These are phyloP conservation scores for Menidia menidia DNA, from an alignment of 2,797 vertebrate species.

Conservation along the genomic window DNA sequence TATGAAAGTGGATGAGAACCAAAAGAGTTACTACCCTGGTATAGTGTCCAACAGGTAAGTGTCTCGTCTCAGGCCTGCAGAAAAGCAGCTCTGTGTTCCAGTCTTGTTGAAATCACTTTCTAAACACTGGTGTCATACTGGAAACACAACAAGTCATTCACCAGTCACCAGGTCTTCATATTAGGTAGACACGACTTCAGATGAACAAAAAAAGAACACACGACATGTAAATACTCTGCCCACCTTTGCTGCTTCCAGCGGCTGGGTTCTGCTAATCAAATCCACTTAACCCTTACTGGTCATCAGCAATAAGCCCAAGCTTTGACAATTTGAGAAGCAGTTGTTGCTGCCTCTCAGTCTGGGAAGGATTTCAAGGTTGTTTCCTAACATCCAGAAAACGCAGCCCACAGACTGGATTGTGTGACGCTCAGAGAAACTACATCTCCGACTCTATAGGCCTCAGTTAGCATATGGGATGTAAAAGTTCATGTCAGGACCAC, in stretches of 20 bases:
- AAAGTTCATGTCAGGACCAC: background rate
- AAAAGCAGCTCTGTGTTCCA: slow-evolving; percentile 41
- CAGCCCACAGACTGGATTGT: too few relatives aligned
- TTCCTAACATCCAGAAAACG: too few relatives aligned
- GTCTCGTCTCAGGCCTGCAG: slow-evolving; percentile 25
- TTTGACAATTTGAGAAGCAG: too few relatives aligned
- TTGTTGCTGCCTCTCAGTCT: too few relatives aligned
- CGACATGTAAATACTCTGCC: background rate
- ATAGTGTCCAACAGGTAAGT: slow-evolving; percentile 94
- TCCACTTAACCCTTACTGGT: background rate
- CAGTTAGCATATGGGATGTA: background rate
- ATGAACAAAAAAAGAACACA: too few relatives aligned
- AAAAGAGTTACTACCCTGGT: slow-evolving; percentile 91
- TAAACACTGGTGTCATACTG: background rate
- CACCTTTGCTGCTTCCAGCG: background rate
- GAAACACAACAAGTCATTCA: background rate
- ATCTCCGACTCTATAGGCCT: background rate
- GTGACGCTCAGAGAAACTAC: background rate
- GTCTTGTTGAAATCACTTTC: slow-evolving; percentile 10
- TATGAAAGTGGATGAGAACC: slow-evolving; percentile 90
- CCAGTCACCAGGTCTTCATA: too few relatives aligned
- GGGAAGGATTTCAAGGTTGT: too few relatives aligned
- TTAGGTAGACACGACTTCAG: too few relatives aligned
- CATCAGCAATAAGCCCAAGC: too few relatives aligned
- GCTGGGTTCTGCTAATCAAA: background rate